Base-by-base conservation (phyloP, 2,113 vertebrate species). In the Tetrax tetrax region DNA sequence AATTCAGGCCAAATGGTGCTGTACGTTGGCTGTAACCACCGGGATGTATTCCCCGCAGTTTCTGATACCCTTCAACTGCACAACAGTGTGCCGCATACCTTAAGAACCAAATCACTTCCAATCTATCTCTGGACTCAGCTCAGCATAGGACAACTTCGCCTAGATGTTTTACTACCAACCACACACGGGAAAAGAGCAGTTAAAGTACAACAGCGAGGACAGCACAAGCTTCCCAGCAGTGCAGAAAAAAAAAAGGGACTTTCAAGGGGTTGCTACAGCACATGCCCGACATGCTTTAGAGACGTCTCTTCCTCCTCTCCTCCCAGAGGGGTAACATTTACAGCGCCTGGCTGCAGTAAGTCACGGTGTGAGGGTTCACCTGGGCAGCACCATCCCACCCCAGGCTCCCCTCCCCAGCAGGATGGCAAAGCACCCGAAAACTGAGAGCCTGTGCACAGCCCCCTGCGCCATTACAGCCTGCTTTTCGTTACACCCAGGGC, bases 61-160 rank as follows among this genome's bases (percentile, higher is more conserved):
- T n/a, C 61, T 12, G 66, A 1, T 20, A 21, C 3, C 72, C 70
- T 76, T 24, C 19, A 57, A 23, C 45, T 31, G 43, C 22, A 38
- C 20, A 48, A 17, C 9, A 7, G 14, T 1, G 2, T 33, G 47
- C 37, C 48, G 33, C 0, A 0, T 13, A 31, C 65, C 43, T 79
- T 24, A 68, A 82, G n/a, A 83, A 8, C 7, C 2, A 13, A 63
- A 28, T 19, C 18, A 28, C 23, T 45, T 43, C 6, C 27, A 6
- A 18, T 76, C 81, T 41, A 23, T 60, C 51, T 66, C 81, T 17
- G 41, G 29, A n/a, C 37, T 59, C 54, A 19, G 80, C 9, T 54
- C 63, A 61, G 18, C 70, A 56, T 3, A 69, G 7, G 24, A n/a
- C 11, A 51, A 13, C 29, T 74, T n/a, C 71, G 13, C 43, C 23